These are phyloP conservation scores for Chrysolina oricalcia DNA, from an alignment of 2,888 invertebrate genomes.

Conservation along the genomic window DNA sequence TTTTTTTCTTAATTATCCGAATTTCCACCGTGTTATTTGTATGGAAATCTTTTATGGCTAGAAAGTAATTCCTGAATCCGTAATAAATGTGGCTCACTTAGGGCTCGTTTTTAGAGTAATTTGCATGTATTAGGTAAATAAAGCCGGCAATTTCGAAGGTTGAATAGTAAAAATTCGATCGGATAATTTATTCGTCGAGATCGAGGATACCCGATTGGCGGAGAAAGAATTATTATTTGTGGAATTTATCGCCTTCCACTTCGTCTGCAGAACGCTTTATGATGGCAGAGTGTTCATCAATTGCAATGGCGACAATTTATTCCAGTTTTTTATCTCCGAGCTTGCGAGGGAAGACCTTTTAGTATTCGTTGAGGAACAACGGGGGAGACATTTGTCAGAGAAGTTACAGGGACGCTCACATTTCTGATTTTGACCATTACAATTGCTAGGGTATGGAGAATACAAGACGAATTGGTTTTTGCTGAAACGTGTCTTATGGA, in stretches of 20 bases:
- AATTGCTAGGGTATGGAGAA: too few species aligned
- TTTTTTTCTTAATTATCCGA: slow-evolving; percentile 43
- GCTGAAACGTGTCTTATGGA: too few species aligned
- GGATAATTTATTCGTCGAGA: neutral
- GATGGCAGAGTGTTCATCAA: slow-evolving; percentile 5
- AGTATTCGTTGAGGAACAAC: neutral
- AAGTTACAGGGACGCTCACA: neutral
- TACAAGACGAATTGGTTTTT: too few species aligned
- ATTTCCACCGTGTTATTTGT: slow-evolving; percentile 46
- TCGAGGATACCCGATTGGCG: neutral
- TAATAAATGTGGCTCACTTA: slow-evolving; percentile 38
- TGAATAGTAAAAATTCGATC: slow-evolving; percentile 6
- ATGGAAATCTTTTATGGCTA: slow-evolving; percentile 49
- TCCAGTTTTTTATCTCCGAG: neutral
- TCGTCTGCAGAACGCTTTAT: slow-evolving; percentile 13
- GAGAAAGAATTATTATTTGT: slow-evolving; percentile 12
- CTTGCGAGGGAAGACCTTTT: neutral
- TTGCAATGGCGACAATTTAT: slow-evolving; percentile 15
- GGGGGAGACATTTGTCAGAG: neutral
- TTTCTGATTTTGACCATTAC: too few species aligned
- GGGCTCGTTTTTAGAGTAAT: slow-evolving; percentile 34
- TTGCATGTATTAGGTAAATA: slow-evolving; percentile 43
- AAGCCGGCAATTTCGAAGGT: slow-evolving; percentile 11
- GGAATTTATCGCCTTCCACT: slow-evolving; percentile 9
- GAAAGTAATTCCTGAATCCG: slow-evolving; percentile 35